Evolutionary conservation across 2,888 invertebrate genomes (phyloP).

Genomic region (Drosophila ezoana): DNA sequence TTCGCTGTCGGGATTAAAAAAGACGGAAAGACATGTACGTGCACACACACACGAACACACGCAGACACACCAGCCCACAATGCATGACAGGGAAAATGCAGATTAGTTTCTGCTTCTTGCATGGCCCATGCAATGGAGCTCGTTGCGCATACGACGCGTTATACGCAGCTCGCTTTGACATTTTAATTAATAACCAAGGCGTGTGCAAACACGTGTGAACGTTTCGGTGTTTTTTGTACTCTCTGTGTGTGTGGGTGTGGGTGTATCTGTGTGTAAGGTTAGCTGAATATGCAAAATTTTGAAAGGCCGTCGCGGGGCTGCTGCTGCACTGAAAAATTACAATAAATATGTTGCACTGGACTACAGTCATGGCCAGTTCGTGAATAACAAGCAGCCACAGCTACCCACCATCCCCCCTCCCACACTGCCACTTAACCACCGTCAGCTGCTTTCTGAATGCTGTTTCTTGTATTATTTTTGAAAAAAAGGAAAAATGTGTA

Average conservation of each 20-base stretch:
- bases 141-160: constrained; percentile 51
- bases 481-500: constrained; percentile 13
- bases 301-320: not conserved
- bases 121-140: constrained; percentile 26
- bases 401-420: too few species aligned
- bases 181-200: constrained; percentile 59
- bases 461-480: not conserved
- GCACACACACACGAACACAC: not conserved
- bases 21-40: constrained; percentile 2
- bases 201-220: not conserved
- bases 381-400: too few species aligned
- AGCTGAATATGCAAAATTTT: constrained; percentile 31
- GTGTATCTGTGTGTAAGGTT: not conserved
- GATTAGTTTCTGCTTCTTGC: constrained; percentile 43
- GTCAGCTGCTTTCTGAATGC: constrained; percentile 1
- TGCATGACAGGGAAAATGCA: constrained; percentile 42
- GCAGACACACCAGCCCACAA: not conserved
- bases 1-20: constrained; percentile 21
- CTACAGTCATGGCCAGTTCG: not conserved
- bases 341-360: constrained; percentile 42
- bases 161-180: constrained; percentile 44
- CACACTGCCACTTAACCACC: too few species aligned
- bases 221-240: not conserved
- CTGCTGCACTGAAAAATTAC: constrained; percentile 33
- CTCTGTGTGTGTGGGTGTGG: constrained; percentile 1